phyloP scores from a whole-genome alignment of 2,888 invertebrate genomes.

The Ophioninae sp. region DNA sequence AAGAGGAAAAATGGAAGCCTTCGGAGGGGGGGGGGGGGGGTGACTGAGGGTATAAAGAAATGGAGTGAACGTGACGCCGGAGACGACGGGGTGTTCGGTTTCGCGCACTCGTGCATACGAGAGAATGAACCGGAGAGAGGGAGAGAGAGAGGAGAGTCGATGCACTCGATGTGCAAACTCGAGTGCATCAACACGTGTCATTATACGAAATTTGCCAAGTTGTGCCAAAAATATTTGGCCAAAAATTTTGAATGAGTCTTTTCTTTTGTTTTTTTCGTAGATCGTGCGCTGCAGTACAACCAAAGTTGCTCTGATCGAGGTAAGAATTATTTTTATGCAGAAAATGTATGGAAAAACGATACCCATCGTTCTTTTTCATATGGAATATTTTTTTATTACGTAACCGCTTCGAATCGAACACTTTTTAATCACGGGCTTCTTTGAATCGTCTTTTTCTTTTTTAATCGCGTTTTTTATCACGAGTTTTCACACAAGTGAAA shows the following conservation, averaged over 20 bases:
- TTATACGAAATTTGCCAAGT: slow-evolving; percentile 26
- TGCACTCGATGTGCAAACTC: slow-evolving; percentile 45
- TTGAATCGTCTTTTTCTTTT: too few relatives aligned
- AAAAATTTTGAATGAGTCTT: slow-evolving; percentile 12
- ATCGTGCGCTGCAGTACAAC: slow-evolving; percentile 64
- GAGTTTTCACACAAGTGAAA: too few relatives aligned
- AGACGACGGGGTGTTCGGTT: slow-evolving; percentile 47
- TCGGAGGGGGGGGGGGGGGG: background rate
- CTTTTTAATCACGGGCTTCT: too few relatives aligned
- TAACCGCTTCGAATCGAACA: too few relatives aligned
- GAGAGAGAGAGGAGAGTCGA: slow-evolving; percentile 57
- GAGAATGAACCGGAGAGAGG: slow-evolving; percentile 8
- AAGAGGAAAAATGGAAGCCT: slow-evolving; percentile 4
- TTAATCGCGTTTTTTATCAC: too few relatives aligned
- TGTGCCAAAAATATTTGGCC: slow-evolving; percentile 25
- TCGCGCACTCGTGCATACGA: slow-evolving; percentile 30
- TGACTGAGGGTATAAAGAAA: background rate
- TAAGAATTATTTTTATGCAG: slow-evolving; percentile 48
- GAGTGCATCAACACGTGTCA: slow-evolving; percentile 32
- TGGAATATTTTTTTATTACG: background rate
- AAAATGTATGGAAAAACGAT: background rate
- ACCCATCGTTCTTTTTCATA: background rate
- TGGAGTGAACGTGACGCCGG: slow-evolving; percentile 42
- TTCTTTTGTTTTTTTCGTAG: slow-evolving; percentile 64
- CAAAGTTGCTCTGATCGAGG: slow-evolving; percentile 66